Base-by-base conservation (phyloP, 2,888 invertebrate species). In the Mythimna loreyi region DNA sequence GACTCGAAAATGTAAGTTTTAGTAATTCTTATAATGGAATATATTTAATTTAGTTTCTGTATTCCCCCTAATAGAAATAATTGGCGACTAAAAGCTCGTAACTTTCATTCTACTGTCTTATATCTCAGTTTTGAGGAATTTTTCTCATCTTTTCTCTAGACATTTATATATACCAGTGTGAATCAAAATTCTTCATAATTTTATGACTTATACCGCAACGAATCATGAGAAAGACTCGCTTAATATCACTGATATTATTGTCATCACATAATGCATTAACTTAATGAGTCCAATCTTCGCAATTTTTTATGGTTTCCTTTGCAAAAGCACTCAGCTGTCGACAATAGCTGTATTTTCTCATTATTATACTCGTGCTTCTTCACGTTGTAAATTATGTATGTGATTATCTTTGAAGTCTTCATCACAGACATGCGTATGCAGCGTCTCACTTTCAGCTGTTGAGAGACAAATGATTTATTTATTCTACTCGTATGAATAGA, bases 201-300 rank as follows among this genome's bases (percentile, higher is more conserved):
- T 61, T n/a, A 9, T 49, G 6, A 33, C 76, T 75, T 76, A 53
- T 25, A 50, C 81, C 60, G 11, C 43, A 43, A n/a, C 23, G 13
- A 30, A 57, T 43, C 75, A 59, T 77, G 78, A 56, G 78, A 78
- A 70, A 55, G n/a, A 49, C 47, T 59, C 43, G n/a, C 50, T 61
- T 80, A 58, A 76, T 70, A 53, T 45, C 47, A 23, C 33, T 52
- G 65, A 45, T 70, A 76, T 70, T 81, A 77, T 62, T 78, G 72
- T 81, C 78, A 60, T 78, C 72, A 76, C 52, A 75, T 67, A 61
- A 69, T 56, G 64, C 61, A 80, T 76, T 76, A 80, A 70, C 55
- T 66, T 81, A 81, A 78, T 81, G 78, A 78, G 72, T 71, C 25
- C 72, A 65, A 81, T 78, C 81, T 58, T 65, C n/a, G 77, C 76